These are phyloP conservation scores for Hoplostethus atlanticus DNA, from an alignment of 2,797 vertebrate genomes.

Conservation along the genomic window DNA sequence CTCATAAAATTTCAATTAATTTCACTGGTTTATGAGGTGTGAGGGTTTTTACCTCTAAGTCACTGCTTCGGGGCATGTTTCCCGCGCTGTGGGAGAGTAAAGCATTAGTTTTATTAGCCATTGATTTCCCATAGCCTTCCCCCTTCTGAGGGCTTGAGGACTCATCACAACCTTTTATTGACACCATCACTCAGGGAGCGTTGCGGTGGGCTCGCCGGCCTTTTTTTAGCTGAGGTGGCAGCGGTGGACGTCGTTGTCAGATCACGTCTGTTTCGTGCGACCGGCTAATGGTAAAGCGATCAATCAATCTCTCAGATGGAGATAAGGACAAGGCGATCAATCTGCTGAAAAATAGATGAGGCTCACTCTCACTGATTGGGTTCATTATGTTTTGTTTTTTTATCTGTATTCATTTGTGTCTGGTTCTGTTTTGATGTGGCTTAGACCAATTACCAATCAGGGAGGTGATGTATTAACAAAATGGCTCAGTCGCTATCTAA, in stretches of 20 bases:
- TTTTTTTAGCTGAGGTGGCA: conserved; percentile 70
- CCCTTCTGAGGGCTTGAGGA: conserved; percentile 40
- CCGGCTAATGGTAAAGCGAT: conserved; percentile 65
- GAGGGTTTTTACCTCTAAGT: conserved; percentile 28
- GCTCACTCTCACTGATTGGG: conserved; percentile 31
- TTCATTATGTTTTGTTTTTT: conserved; percentile 26
- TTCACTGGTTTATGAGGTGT: background rate
- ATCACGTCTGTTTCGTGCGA: conserved; percentile 46
- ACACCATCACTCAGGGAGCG: conserved; percentile 68
- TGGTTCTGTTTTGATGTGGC: background rate
- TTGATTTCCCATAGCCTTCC: conserved; percentile 72
- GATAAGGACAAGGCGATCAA: conserved; percentile 55
- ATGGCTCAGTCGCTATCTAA: background rate
- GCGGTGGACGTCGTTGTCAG: conserved; percentile 31
- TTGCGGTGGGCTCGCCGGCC: background rate
- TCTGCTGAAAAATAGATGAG: conserved; percentile 64
- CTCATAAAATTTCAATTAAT: conserved; percentile 25
- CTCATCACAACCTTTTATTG: conserved; percentile 74
- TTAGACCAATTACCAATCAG: background rate
- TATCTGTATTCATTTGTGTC: conserved; percentile 1
- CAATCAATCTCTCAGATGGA: conserved; percentile 63
- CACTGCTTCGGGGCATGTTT: conserved; percentile 17
- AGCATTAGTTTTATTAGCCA: conserved; percentile 76
- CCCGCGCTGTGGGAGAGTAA: conserved; percentile 26
- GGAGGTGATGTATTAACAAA: too few species aligned